These are phyloP conservation scores for Apodemia hepburni DNA, from an alignment of 2,888 invertebrate species.

Conservation along the genomic window DNA sequence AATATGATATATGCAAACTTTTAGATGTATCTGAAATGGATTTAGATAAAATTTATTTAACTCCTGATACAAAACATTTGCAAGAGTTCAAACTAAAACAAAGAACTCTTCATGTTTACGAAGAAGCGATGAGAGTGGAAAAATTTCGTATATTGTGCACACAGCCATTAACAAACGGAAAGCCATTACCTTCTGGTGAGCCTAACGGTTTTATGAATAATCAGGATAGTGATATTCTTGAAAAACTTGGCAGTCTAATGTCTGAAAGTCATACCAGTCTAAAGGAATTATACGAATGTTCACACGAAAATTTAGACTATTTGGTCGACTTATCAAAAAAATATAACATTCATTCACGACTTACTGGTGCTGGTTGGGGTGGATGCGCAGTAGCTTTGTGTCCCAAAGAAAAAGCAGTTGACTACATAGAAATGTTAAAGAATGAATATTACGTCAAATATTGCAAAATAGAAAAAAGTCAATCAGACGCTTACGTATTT, in stretches of 20 bases:
- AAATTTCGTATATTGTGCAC: slow-evolving; percentile 85
- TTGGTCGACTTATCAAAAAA: slow-evolving; percentile 88
- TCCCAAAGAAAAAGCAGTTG: slow-evolving; percentile 80
- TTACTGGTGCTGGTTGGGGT: slow-evolving; percentile 99
- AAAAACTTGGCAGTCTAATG: slow-evolving; percentile 90
- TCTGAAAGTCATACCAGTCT: slow-evolving; percentile 93
- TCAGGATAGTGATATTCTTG: slow-evolving; percentile 57
- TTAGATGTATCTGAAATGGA: slow-evolving; percentile 81
- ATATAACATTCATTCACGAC: slow-evolving; percentile 88
- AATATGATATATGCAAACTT: slow-evolving; percentile 82
- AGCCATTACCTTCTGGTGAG: slow-evolving; percentile 39
- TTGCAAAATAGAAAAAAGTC: slow-evolving; percentile 72
- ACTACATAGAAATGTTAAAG: slow-evolving; percentile 85
- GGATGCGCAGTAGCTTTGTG: slow-evolving; percentile 96
- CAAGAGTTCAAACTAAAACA: slow-evolving; percentile 89
- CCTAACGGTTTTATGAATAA: slow-evolving; percentile 31
- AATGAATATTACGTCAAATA: slow-evolving; percentile 84
- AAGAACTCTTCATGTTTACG: slow-evolving; percentile 93
- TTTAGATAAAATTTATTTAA: slow-evolving; percentile 72
- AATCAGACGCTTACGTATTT: slow-evolving; percentile 83
- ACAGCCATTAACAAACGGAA: slow-evolving; percentile 46
- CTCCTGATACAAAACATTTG: slow-evolving; percentile 81
- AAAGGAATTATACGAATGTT: slow-evolving; percentile 93
- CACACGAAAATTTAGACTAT: slow-evolving; percentile 91
- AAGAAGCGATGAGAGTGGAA: slow-evolving; percentile 93